Base-by-base conservation (phyloP, 2,888 invertebrate species). In the Drepanosiphum platanoidis region DNA sequence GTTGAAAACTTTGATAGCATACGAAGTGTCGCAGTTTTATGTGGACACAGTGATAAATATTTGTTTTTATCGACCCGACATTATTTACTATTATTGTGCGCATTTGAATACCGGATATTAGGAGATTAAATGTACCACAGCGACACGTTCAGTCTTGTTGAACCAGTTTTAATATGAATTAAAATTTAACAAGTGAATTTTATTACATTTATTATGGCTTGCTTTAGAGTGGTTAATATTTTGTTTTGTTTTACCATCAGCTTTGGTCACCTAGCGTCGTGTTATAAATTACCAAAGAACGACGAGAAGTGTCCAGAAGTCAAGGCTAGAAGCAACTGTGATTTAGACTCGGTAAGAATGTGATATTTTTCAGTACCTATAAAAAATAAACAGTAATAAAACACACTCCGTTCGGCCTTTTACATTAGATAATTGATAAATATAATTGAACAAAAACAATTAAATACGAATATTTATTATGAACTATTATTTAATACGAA, bases 271-370 rank as follows among this genome's bases (percentile, higher is more conserved):
- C 34, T 3, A 3, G 18, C 58, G 18, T 39, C 18, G 61, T 58
- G 77, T 39, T 68, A 77, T 27, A 52, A 68, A 11, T n/a, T 70
- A 39, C 15, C 15, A 9, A 84, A 94, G 88, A 94, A 94, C 89
- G 92, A 93, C 88, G 91, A 91, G 27, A 93, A 93, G 89, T 94
- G 94, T 88, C 94, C 94, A 0, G 92, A 92, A 92, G 96, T 96
- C 87, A 94, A 93, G 89, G 94, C 94, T 27, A 93, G 94, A 79
- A 92, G 93, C 68, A 94, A 95, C 90, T 95, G 96, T 89, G 93
- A 95, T 91, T 91, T 96, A 88, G 91, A 93, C 87, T 92, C 93
- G 90, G 95, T 94, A 89, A 89, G 88, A 87, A 82, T 74, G 27
- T 58, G 66, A 8, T 36, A 9, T 61, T 61, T n/a, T 27, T n/a